Evolutionary conservation across 2,797 vertebrate genomes (phyloP), one percentile per base, ranked within the genome.

Genomic region (Lepilemur septentrionalis): DNA sequence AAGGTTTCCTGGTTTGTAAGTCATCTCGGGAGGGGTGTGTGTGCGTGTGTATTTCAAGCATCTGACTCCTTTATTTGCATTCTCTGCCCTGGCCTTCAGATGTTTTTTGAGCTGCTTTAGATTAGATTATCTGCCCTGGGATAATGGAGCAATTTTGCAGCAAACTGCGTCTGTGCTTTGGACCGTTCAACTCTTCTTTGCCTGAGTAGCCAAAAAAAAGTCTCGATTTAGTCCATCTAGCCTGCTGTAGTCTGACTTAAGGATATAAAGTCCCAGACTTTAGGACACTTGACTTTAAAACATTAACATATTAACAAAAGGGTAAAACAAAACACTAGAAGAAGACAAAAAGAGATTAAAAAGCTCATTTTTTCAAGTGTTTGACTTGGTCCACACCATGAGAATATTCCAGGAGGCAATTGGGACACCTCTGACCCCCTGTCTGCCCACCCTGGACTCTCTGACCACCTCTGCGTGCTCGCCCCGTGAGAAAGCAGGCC

Each of bases 71-170:
- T 55, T 76, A 84, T 96, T 86, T 96, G 41, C 79, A 13, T 89
- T 78, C 63, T 95, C 23, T 88, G 61, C 13, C 67, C 35, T 81
- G 89, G 88, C 95, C 92, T 94, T 96, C 89, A 83, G 73, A 91
- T 82, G 48, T 9, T 89, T 93, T 91, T 35, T n/a, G 57, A 83
- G 41, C 23, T 59, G 50, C 32, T 67, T 84, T 82, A 52, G 88
- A 87, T 97, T 85, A 83, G 59, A 79, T 86, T 89, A 95, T 89
- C 92, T 50, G 50, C 57, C 0, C 1, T 69, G 84, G 81, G 78
- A 78, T 83, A 91, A n/a, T 89, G 70, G 50, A 83, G 25, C 61
- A 41, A 23, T 94, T 95, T 92, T 80, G 72, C 5, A 1, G 76
- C 35, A 38, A 35, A 30, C 73, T 23, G 82, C 65, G 63, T 89